Conservation (phyloP, 2,888 invertebrate genomes). For the Cotesia congregata region DNA sequence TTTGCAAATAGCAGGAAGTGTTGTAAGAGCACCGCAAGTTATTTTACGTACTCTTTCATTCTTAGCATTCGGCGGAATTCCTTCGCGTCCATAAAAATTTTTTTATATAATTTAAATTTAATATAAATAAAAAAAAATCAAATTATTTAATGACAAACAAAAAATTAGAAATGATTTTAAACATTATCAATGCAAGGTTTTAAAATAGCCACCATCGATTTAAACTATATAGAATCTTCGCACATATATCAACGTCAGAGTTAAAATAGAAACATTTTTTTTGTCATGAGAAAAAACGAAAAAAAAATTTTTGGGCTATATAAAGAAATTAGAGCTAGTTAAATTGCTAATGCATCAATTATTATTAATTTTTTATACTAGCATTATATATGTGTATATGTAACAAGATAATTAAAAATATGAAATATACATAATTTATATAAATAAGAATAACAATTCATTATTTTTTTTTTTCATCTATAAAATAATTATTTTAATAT, state of each 20-base stretch:
- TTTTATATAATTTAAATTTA: too few relatives aligned
- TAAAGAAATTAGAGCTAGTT: constrained; percentile 14
- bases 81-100: constrained; percentile 18
- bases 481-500: constrained; percentile 1
- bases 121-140: background rate
- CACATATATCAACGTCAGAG: background rate
- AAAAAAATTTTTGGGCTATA: background rate
- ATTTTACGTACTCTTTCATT: constrained; percentile 63
- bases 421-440: constrained; percentile 5
- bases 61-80: constrained; percentile 50
- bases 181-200: background rate
- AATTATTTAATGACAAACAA: background rate
- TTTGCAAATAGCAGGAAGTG: constrained; percentile 63
- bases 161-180: background rate
- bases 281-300: background rate
- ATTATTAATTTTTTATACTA: constrained; percentile 30
- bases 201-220: background rate
- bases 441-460: background rate
- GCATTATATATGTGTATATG: background rate
- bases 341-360: constrained; percentile 26
- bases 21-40: constrained; percentile 61
- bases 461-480: background rate
- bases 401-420: constrained; percentile 5
- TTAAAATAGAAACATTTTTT: background rate
- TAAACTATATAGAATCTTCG: too few relatives aligned